A percentile compares a stretch with the other conserved stretches of the same genome.
phyloP scores from a whole-genome alignment of 2,113 vertebrate genomes.

The Morone saxatilis region DNA sequence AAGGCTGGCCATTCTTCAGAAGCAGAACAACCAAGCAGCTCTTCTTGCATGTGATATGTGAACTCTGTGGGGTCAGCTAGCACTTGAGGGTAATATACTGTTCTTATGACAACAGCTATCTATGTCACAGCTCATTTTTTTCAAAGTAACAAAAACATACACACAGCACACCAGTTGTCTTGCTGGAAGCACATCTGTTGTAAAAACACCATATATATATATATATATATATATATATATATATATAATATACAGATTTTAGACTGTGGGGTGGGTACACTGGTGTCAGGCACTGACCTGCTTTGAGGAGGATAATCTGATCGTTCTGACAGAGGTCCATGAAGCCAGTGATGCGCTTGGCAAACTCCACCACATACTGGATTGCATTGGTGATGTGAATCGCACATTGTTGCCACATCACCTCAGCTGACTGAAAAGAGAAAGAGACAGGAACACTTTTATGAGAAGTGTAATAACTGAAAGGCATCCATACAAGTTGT shows the following conservation, averaged over 20 bases:
- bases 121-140: background rate
- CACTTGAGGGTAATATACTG: background rate
- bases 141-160: slow-evolving; percentile 14
- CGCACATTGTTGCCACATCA: slow-evolving; percentile 93
- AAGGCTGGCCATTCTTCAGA: slow-evolving; percentile 40
- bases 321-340: slow-evolving; percentile 96
- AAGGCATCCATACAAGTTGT: background rate
- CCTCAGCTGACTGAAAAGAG: slow-evolving; percentile 87
- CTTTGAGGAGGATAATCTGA: slow-evolving; percentile 96
- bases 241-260: too few relatives aligned
- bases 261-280: background rate
- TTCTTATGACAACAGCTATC: slow-evolving; percentile 34
- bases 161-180: background rate
- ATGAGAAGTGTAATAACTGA: background rate
- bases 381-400: slow-evolving; percentile 92
- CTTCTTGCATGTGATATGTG: slow-evolving; percentile 47
- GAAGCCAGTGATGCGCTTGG: slow-evolving; percentile 92
- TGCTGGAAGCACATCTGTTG: background rate
- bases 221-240: background rate
- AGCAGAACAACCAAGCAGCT: background rate
- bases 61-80: slow-evolving; percentile 10
- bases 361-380: slow-evolving; percentile 95
- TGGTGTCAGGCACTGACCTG: slow-evolving; percentile 83
- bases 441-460: slow-evolving; percentile 17
- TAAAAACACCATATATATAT: slow-evolving; percentile 8